phyloP scores from a whole-genome alignment of 1,140 invertebrate genomes.

The Scaptomyza hsui region DNA sequence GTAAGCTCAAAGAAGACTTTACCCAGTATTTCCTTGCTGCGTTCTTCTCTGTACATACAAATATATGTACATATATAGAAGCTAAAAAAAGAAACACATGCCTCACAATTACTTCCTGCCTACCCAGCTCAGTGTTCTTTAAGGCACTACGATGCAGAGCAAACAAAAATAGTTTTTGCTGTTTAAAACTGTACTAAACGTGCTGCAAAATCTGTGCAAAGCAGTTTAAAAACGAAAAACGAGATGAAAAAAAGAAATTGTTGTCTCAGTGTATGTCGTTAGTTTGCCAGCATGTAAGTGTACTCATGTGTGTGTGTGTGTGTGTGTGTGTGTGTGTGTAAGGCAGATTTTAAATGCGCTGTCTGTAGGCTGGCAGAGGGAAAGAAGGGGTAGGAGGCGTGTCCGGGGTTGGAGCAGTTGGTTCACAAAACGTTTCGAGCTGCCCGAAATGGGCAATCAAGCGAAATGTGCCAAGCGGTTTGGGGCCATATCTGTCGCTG shows the following conservation, averaged over 20 bases:
- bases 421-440: constrained; percentile 36
- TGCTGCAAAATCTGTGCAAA: no score
- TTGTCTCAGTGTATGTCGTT: constrained; percentile 4
- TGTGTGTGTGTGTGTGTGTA: constrained; percentile 17
- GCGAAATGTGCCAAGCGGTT: constrained; percentile 62
- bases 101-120: no score
- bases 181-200: no score
- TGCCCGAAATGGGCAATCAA: constrained; percentile 76
- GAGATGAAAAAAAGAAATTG: background rate
- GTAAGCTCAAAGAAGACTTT: no score
- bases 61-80: no score
- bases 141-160: no score
- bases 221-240: no score
- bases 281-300: constrained; percentile 11
- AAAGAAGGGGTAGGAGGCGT: background rate
- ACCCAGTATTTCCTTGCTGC: no score
- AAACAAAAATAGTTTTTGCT: no score
- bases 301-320: background rate
- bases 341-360: constrained; percentile 55
- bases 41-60: no score
- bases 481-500: constrained; percentile 38
- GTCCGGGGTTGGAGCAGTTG: constrained; percentile 1
- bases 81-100: no score
- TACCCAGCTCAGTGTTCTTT: no score
- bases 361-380: constrained; percentile 22